Evolutionary conservation across 2,113 vertebrate genomes (phyloP).

Genomic region (Trichomycterus rosablanca): DNA sequence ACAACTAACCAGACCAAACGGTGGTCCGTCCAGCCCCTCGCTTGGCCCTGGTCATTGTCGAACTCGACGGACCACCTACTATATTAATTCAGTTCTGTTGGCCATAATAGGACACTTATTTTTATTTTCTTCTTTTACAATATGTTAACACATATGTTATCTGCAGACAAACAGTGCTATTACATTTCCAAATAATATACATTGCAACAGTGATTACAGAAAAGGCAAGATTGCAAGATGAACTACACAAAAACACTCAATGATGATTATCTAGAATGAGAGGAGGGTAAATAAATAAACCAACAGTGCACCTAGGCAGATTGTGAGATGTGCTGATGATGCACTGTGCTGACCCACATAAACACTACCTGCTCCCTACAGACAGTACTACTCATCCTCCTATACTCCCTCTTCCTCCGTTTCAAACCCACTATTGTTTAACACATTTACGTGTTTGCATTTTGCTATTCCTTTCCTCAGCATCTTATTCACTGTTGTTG

Average conservation of each 20-base stretch:
- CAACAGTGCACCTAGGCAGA: slow-evolving; percentile 58
- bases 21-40: too few relatives aligned
- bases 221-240: background rate
- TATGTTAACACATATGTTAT: too few relatives aligned
- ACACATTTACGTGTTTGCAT: slow-evolving; percentile 23
- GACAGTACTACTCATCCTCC: slow-evolving; percentile 61
- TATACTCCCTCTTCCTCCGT: slow-evolving; percentile 34
- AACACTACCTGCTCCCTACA: slow-evolving; percentile 67
- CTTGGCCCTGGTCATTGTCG: too few relatives aligned
- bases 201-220: background rate
- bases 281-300: slow-evolving; percentile 7
- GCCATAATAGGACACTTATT: background rate
- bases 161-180: too few relatives aligned
- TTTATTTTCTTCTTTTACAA: background rate
- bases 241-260: background rate
- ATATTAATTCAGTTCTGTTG: too few relatives aligned
- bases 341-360: slow-evolving; percentile 83
- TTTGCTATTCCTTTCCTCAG: slow-evolving; percentile 13
- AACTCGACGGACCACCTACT: too few relatives aligned
- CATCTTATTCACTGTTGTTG: slow-evolving; percentile 13
- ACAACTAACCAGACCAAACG: too few relatives aligned
- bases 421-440: slow-evolving; percentile 35
- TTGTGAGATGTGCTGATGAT: slow-evolving; percentile 78
- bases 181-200: background rate
- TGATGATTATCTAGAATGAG: background rate